Conservation (phyloP, 2,888 invertebrate species). For the Mystacides longicornis region DNA sequence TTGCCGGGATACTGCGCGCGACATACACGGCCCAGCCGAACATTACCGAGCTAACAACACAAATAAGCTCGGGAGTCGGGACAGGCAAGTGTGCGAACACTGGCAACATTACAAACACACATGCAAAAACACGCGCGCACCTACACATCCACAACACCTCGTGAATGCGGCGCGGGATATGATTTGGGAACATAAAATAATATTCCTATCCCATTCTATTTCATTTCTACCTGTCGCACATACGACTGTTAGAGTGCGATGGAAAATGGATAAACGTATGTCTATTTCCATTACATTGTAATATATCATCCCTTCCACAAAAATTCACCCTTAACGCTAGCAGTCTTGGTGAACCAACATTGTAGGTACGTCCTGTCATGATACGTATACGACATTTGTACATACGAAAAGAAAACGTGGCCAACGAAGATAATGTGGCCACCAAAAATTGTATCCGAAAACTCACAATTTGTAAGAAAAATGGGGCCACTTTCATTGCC, state of each 20-base stretch:
- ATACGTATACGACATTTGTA: no score
- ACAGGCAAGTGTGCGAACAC: not conserved
- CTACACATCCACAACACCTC: slow-evolving; percentile 13
- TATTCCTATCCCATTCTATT: not conserved
- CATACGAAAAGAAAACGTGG: no score
- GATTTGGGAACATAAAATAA: slow-evolving; percentile 14
- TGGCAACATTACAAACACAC: slow-evolving; percentile 4
- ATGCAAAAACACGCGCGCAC: slow-evolving; percentile 6
- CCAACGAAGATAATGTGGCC: no score
- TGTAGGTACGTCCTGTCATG: no score
- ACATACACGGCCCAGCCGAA: slow-evolving; percentile 9
- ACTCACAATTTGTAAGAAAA: no score
- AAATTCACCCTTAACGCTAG: slow-evolving; percentile 17
- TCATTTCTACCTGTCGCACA: not conserved
- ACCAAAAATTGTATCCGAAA: no score
- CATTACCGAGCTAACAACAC: slow-evolving; percentile 17
- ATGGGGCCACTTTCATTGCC: no score
- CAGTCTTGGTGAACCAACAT: not conserved
- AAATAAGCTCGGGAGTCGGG: slow-evolving; percentile 5
- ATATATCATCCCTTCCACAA: slow-evolving; percentile 22
- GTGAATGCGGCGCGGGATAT: slow-evolving; percentile 23
- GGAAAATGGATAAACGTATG: slow-evolving; percentile 14
- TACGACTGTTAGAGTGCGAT: slow-evolving; percentile 8
- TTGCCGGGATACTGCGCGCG: slow-evolving; percentile 5
- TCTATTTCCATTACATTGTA: slow-evolving; percentile 7